These are phyloP conservation scores for Fregata magnificens DNA, from an alignment of 2,113 vertebrate species.

Conservation along the genomic window DNA sequence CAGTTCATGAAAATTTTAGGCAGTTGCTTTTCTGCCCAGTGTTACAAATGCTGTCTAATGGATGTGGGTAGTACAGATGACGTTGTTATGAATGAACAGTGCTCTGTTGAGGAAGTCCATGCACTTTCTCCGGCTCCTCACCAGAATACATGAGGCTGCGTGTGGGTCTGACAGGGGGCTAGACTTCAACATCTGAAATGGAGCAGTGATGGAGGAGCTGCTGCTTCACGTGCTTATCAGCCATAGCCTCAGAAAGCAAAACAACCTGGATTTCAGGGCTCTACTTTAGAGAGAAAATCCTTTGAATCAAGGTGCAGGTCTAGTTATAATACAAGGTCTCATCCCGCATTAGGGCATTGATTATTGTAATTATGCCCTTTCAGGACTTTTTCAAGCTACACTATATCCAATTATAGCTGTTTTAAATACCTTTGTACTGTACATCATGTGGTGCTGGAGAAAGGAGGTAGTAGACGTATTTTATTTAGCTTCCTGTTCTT, in stretches of 20 bases:
- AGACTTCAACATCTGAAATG: not conserved
- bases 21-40: not conserved
- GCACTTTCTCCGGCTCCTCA: not conserved
- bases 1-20: slow-evolving; percentile 11
- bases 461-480: not conserved
- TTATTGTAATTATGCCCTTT: slow-evolving; percentile 66
- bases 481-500: slow-evolving; percentile 12
- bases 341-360: slow-evolving; percentile 35
- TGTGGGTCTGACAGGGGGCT: not conserved
- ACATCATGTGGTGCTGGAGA: slow-evolving; percentile 6
- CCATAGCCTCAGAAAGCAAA: not conserved
- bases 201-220: not conserved
- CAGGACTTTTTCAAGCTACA: slow-evolving; percentile 47
- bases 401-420: slow-evolving; percentile 58
- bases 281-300: not conserved
- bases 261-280: not conserved
- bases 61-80: not conserved
- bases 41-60: not conserved
- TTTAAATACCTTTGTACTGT: slow-evolving; percentile 65
- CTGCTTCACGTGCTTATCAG: not conserved
- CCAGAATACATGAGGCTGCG: not conserved
- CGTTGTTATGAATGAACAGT: not conserved
- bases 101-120: not conserved
- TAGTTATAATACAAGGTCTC: slow-evolving; percentile 55
- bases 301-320: slow-evolving; percentile 1